Evolutionary conservation across 2,113 vertebrate species (phyloP).

Genomic region (Lipophrys pholis): DNA sequence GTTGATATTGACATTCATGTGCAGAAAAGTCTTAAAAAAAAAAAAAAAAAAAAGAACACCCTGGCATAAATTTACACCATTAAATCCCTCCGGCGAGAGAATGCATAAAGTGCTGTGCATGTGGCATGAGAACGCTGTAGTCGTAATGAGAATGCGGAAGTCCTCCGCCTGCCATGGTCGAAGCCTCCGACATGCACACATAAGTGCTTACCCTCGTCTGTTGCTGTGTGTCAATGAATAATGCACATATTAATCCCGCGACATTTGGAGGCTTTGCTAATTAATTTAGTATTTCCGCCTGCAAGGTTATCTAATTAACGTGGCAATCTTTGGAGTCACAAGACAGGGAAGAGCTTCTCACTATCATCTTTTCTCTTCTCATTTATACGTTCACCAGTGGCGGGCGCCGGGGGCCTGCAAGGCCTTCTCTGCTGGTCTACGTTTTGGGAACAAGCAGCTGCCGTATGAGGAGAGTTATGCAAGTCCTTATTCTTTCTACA

Average conservation of each 20-base stretch:
- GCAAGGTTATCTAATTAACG: conserved; percentile 55
- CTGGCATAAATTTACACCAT: conserved; percentile 50
- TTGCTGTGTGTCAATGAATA: conserved; percentile 64
- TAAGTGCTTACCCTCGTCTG: conserved; percentile 53
- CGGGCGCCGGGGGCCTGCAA: no score
- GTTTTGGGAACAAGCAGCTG: no score
- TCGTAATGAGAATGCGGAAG: conserved; percentile 48
- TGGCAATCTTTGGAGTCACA: conserved; percentile 39
- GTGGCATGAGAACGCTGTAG: conserved; percentile 54
- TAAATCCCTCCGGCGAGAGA: conserved; percentile 40
- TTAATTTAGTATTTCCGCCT: conserved; percentile 51
- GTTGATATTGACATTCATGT: conserved; percentile 50
- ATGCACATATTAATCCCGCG: conserved; percentile 67
- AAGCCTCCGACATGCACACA: conserved; percentile 37
- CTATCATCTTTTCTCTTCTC: conserved; percentile 12
- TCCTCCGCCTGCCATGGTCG: conserved; percentile 44
- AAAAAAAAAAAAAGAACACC: conserved; percentile 63
- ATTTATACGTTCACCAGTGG: neutral
- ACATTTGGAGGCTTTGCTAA: conserved; percentile 62
- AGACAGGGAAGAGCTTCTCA: conserved; percentile 15
- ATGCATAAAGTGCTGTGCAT: conserved; percentile 40
- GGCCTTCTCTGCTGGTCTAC: no score
- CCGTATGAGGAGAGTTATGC: no score
- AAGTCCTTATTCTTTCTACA: no score
- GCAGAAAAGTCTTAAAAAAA: conserved; percentile 35